phyloP scores from a whole-genome alignment of 2,797 vertebrate genomes.

The Rallus crepitans region DNA sequence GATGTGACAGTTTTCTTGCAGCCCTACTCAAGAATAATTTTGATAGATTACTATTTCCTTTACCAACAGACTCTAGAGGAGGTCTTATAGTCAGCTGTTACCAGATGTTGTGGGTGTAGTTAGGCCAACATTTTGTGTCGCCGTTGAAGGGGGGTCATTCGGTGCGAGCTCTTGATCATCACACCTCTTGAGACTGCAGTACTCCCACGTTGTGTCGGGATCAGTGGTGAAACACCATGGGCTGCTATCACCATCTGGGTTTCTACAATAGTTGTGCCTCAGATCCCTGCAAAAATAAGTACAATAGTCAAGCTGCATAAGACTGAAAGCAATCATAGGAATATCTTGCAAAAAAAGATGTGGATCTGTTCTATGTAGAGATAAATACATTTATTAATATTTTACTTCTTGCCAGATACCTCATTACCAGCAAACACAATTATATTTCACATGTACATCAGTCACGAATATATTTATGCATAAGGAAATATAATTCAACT shows the following conservation, averaged over 20 bases:
- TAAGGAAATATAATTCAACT: not conserved
- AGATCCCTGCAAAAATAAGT: slow-evolving; percentile 82
- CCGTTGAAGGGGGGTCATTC: not conserved
- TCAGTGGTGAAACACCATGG: slow-evolving; percentile 97
- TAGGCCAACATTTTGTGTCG: accelerated
- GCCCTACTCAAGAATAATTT: not conserved
- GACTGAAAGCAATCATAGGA: not conserved
- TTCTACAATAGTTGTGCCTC: slow-evolving; percentile 91
- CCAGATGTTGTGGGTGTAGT: slow-evolving; percentile 26
- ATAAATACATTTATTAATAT: not conserved
- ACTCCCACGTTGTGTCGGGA: slow-evolving; percentile 88
- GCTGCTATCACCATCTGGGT: slow-evolving; percentile 87
- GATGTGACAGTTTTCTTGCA: not conserved
- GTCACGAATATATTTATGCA: not conserved
- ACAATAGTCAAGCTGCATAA: not conserved
- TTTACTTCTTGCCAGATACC: not conserved
- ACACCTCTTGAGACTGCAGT: slow-evolving; percentile 88
- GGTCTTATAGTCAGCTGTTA: slow-evolving; percentile 20
- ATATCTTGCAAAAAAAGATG: not conserved
- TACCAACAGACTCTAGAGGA: not conserved
- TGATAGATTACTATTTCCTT: not conserved
- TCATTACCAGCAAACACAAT: not conserved
- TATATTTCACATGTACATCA: not conserved
- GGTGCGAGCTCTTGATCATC: not conserved
- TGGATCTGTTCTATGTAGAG: not conserved